phyloP scores from a whole-genome alignment of 2,797 vertebrate genomes.

The Emys orbicularis region DNA sequence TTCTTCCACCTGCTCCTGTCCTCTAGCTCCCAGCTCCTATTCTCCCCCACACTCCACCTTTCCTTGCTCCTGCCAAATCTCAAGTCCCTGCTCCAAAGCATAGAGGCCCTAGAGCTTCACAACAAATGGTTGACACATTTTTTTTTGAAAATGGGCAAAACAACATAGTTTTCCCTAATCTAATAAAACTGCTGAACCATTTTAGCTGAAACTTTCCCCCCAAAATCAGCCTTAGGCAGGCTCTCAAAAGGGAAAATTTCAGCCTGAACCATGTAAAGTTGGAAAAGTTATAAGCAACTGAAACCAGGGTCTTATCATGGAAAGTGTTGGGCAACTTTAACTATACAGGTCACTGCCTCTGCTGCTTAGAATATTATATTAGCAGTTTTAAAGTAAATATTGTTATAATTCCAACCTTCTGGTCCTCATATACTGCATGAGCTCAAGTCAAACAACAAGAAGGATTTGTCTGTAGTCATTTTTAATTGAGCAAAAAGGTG shows the following conservation, averaged over 20 bases:
- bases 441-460: constrained; percentile 6
- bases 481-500: constrained; percentile 30
- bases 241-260: neutral
- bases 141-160: neutral
- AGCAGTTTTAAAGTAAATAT: constrained; percentile 1
- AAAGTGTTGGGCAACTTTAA: neutral
- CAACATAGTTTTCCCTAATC: neutral
- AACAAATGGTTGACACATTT: neutral
- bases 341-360: neutral
- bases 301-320: neutral
- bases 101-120: neutral
- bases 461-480: neutral
- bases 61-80: neutral
- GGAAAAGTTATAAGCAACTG: neutral
- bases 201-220: neutral
- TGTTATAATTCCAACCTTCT: constrained; percentile 7
- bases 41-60: neutral
- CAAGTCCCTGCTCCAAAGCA: neutral
- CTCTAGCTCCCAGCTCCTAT: neutral
- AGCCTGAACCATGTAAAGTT: neutral
- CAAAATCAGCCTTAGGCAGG: neutral
- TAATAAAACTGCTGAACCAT: neutral
- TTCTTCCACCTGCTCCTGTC: neutral
- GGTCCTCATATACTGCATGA: neutral
- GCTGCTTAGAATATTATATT: neutral